These are phyloP conservation scores for Hystrix brachyura DNA, from an alignment of 2,113 vertebrate genomes.

Conservation along the genomic window DNA sequence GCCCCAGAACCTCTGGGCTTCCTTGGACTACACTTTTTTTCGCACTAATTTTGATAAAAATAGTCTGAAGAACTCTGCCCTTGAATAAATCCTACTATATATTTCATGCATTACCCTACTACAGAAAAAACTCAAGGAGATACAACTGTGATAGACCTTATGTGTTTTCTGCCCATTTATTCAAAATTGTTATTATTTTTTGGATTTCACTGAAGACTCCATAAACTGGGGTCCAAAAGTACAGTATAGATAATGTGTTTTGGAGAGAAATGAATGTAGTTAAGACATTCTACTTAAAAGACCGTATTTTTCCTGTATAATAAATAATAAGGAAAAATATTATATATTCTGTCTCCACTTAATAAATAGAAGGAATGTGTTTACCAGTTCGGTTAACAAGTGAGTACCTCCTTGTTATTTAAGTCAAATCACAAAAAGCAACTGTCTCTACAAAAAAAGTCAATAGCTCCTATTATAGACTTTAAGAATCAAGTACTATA, in stretches of 20 bases:
- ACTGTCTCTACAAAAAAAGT: background rate
- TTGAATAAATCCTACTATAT: background rate
- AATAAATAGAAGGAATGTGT: background rate
- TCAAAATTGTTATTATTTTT: background rate
- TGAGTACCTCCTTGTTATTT: background rate
- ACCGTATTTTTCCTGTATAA: background rate
- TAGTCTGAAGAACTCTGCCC: background rate
- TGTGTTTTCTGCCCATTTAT: background rate
- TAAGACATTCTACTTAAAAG: background rate
- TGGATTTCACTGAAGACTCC: background rate
- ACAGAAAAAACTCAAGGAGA: background rate
- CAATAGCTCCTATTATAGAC: background rate
- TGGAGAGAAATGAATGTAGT: background rate
- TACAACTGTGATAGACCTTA: background rate
- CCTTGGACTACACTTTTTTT: background rate
- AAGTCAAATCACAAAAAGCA: background rate
- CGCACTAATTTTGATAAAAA: background rate
- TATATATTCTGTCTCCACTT: background rate
- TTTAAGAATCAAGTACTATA: background rate
- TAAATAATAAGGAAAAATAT: background rate
- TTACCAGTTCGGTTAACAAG: background rate
- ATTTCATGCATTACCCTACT: background rate
- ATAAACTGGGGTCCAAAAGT: background rate
- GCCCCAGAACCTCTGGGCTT: background rate
- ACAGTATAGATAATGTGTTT: background rate